Percentiles rank a stretch among this genome's conserved stretches.
These are phyloP conservation scores for Drosophila nikananu DNA, from an alignment of 1,140 invertebrate genomes.

Conservation along the genomic window DNA sequence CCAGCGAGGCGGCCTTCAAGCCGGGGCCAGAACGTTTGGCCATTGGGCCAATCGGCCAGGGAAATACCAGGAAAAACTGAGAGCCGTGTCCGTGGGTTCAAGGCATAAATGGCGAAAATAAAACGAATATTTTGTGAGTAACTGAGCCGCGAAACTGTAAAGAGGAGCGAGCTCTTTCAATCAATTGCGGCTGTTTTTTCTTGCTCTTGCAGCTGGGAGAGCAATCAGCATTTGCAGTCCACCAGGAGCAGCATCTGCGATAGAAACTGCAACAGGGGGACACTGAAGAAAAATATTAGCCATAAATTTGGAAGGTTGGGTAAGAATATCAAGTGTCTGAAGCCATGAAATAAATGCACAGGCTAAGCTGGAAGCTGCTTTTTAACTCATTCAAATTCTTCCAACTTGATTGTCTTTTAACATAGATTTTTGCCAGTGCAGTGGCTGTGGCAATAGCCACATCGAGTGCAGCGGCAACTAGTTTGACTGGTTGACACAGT, in stretches of 20 bases:
- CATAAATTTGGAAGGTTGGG: too few species aligned
- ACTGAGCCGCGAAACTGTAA: slow-evolving; percentile 59
- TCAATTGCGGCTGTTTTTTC: slow-evolving; percentile 62
- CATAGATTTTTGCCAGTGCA: neutral
- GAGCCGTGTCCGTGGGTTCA: slow-evolving; percentile 19
- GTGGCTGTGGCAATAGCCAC: slow-evolving; percentile 10
- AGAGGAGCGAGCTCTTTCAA: slow-evolving; percentile 58
- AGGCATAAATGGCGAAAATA: slow-evolving; percentile 61
- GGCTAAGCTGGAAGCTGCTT: too few species aligned
- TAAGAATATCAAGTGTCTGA: neutral
- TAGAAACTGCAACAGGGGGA: neutral
- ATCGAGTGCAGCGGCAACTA: slow-evolving; percentile 61
- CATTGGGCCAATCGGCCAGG: slow-evolving; percentile 2
- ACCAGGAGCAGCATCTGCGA: slow-evolving; percentile 37
- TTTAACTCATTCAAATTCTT: too few species aligned
- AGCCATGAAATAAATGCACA: neutral
- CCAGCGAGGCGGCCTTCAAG: slow-evolving; percentile 28
- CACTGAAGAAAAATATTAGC: neutral
- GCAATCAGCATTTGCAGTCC: slow-evolving; percentile 71
- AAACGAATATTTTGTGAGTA: slow-evolving; percentile 40
- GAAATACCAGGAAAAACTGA: slow-evolving; percentile 11
- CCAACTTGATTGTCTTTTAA: too few species aligned
- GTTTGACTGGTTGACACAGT: slow-evolving; percentile 79
- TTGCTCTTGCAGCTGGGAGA: slow-evolving; percentile 63
- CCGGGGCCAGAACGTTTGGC: slow-evolving; percentile 13